Conservation (phyloP, 37 sponge, comb jelly and placozoan genomes). For the Halisarca cf. caerulea region DNA sequence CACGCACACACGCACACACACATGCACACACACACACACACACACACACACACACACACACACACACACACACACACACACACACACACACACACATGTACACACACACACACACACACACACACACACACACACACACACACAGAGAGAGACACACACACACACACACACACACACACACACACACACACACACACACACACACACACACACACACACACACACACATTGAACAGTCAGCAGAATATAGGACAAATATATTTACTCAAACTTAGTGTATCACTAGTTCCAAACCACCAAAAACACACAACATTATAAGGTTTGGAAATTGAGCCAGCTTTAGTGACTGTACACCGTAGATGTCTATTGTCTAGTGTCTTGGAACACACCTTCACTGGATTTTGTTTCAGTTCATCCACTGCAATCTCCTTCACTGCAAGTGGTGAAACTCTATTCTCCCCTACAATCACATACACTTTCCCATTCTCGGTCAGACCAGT, state of each 20-base stretch:
- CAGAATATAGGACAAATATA: background rate
- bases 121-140: background rate
- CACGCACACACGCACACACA: slow-evolving; percentile 10
- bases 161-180: background rate
- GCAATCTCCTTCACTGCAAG: slow-evolving; percentile 23
- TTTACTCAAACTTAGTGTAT: no score
- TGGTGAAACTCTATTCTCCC: slow-evolving; percentile 14
- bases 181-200: slow-evolving; percentile 53
- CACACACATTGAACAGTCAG: background rate
- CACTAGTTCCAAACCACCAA: no score
- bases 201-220: slow-evolving; percentile 44
- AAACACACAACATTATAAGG: no score
- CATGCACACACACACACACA: background rate
- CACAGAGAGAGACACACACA: background rate
- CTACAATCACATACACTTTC: slow-evolving; percentile 54
- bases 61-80: slow-evolving; percentile 24
- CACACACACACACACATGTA: background rate
- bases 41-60: slow-evolving; percentile 16
- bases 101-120: background rate
- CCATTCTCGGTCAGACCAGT: slow-evolving; percentile 50
- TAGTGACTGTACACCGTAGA: no score
- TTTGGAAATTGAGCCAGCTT: no score
- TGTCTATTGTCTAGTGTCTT: no score
- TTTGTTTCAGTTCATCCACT: slow-evolving; percentile 33
- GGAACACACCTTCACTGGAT: background rate